Evolutionary conservation across 2,888 invertebrate genomes (phyloP), one percentile per base, ranked within the genome.

Genomic region (Altica lythri): DNA sequence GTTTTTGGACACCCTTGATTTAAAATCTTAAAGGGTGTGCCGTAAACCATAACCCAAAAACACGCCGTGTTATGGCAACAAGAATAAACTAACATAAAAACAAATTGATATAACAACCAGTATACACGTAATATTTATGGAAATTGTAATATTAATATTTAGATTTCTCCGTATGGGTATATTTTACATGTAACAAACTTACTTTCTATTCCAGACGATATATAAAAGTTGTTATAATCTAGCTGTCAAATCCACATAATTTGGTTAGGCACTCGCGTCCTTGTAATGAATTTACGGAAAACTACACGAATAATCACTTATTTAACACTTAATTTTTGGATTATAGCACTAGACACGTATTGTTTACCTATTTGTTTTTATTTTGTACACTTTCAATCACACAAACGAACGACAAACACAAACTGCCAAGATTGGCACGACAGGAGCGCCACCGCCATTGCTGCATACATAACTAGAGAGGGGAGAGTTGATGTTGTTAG

Each of bases 381-480:
- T 57, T 43, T 53, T 54, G 44, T 48, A 38, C 37, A 52, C 38
- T 55, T 46, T 47, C 47, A 34, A 46, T 35, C 22, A 40, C 57
- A 30, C 54, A 29, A 55, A 44, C 49, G 25, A 51, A 55, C 57
- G 55, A 50, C 60, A 35, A 50, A 53, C 53, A 44, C 55, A 42
- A 53, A 60, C 57, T 57, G 53, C 34, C 53, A 55, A 25, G 53
- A 68, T 64, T 66, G 67, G 65, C 66, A 68, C 67, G 67, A 62
- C 57, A 63, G 58, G 56, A 64, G 67, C 69, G 71, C 69, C 69
- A 69, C 59, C 65, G 64, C 58, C 59, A 56, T 62, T 59, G 53
- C 55, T 57, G 57, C 59, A 57, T 48, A 53, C 55, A 56, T 54
- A 32, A 55, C 18, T 55, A 49, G 52, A 30, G 47, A 38, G 57